Conservation (phyloP, 2,888 invertebrate genomes). For the Nemoura dubitans region DNA sequence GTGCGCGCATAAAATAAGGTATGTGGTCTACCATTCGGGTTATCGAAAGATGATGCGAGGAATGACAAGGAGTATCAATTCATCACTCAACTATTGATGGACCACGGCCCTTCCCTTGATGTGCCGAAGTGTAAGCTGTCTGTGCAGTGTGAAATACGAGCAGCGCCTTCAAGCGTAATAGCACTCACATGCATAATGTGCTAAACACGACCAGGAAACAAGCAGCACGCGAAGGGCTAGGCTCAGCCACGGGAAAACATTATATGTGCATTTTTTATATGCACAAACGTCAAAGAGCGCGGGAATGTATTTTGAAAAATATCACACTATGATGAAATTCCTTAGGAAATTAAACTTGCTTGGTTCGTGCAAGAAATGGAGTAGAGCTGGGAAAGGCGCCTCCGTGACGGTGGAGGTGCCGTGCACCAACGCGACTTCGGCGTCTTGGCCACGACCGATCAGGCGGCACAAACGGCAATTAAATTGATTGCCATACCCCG, state of each 20-base stretch:
- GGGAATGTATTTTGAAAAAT: too few relatives aligned
- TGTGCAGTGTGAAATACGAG: not conserved
- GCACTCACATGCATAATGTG: not conserved
- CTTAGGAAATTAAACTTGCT: too few relatives aligned
- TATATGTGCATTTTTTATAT: not conserved
- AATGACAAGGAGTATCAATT: slow-evolving; percentile 15
- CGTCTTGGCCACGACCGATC: too few relatives aligned
- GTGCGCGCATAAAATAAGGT: not conserved
- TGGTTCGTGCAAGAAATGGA: too few relatives aligned
- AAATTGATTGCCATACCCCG: too few relatives aligned
- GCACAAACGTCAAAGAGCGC: not conserved
- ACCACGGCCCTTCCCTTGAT: not conserved
- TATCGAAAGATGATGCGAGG: not conserved
- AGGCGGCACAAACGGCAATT: too few relatives aligned
- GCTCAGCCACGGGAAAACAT: not conserved
- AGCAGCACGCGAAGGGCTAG: not conserved
- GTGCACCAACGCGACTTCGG: too few relatives aligned
- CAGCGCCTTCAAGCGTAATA: not conserved
- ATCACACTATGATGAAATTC: too few relatives aligned
- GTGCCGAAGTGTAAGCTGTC: not conserved
- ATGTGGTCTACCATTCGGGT: slow-evolving; percentile 1
- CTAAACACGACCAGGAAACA: not conserved
- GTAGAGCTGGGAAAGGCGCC: too few relatives aligned
- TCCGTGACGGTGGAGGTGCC: too few relatives aligned
- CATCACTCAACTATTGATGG: slow-evolving; percentile 20